Evolutionary conservation across 2,113 vertebrate genomes (phyloP).

Genomic region (Phainopepla nitens): DNA sequence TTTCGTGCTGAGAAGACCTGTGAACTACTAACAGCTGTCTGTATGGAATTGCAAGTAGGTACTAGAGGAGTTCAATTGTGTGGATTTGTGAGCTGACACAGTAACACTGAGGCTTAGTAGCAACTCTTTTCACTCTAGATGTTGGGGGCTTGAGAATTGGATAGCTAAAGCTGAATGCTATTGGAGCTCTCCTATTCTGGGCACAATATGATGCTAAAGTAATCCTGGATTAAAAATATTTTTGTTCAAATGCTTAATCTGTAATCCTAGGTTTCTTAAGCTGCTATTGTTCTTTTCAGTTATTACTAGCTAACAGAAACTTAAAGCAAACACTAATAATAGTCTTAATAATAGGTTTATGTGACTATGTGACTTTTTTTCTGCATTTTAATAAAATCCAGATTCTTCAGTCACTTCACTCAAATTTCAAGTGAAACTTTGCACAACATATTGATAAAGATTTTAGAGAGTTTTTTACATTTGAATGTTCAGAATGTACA

Average conservation of each 20-base stretch:
- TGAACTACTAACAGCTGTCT: neutral
- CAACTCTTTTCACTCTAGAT: neutral
- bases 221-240: neutral
- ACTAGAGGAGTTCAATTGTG: neutral
- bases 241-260: neutral
- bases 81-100: neutral
- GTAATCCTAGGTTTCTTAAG: neutral
- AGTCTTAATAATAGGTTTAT: neutral
- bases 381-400: neutral
- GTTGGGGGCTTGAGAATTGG: neutral
- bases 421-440: neutral
- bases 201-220: neutral
- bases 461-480: neutral
- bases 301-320: neutral
- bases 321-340: neutral
- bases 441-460: neutral
- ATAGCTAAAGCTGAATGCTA: neutral
- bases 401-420: neutral
- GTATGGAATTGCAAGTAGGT: neutral
- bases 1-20: neutral
- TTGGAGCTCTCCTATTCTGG: neutral
- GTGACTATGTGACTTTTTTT: neutral
- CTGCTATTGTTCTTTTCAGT: neutral
- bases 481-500: neutral
- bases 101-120: neutral